Conservation (phyloP, 2,113 vertebrate species). For the Gavia stellata region DNA sequence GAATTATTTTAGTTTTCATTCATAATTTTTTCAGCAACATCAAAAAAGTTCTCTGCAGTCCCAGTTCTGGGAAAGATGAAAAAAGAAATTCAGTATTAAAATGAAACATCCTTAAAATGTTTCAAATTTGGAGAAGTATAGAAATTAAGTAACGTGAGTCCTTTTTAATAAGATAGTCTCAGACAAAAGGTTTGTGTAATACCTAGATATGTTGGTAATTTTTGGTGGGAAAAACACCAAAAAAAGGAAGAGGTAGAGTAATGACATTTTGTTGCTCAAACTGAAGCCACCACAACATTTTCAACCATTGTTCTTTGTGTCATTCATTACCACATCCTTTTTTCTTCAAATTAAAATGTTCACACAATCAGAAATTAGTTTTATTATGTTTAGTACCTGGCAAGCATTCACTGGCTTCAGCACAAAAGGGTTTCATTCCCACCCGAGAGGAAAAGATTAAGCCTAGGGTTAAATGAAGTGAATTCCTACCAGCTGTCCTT, state of each 20-base stretch:
- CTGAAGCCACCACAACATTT: background rate
- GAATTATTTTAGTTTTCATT: background rate
- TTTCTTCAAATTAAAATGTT: background rate
- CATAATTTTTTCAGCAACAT: background rate
- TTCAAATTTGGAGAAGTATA: background rate
- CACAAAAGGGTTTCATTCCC: background rate
- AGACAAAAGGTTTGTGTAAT: background rate
- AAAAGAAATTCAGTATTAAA: background rate
- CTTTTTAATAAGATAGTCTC: background rate
- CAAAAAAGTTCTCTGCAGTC: background rate
- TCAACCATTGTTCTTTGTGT: fast-evolving
- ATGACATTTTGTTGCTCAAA: background rate
- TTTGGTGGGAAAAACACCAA: fast-evolving
- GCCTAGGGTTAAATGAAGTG: constrained; percentile 2
- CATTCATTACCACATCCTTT: background rate
- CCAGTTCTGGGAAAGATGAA: background rate
- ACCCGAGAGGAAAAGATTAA: constrained; percentile 20
- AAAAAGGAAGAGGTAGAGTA: background rate
- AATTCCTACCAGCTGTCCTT: constrained; percentile 34
- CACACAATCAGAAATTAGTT: background rate
- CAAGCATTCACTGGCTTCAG: constrained; percentile 7
- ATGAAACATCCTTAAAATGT: background rate
- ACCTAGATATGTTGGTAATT: background rate
- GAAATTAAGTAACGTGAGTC: fast-evolving
- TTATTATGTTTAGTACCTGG: background rate